Percentiles rank a stretch among this genome's conserved stretches.
phyloP scores from a whole-genome alignment of 2,113 vertebrate species.

The Parus major region DNA sequence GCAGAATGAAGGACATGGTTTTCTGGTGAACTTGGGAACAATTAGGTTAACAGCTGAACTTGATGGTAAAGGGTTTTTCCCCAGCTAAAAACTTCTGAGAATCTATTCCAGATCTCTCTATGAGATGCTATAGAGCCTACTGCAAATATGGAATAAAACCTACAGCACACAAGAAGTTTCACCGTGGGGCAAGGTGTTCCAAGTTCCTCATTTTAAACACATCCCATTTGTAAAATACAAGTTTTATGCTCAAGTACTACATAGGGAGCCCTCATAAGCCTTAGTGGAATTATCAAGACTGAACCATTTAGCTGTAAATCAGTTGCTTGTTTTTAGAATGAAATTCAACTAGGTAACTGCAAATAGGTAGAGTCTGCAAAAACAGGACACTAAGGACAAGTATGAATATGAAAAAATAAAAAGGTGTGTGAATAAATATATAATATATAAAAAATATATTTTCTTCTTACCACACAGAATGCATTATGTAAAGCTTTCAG shows the following conservation, averaged over 20 bases:
- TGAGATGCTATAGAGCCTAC: background rate
- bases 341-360: background rate
- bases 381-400: background rate
- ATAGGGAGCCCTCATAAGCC: background rate
- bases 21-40: background rate
- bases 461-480: background rate
- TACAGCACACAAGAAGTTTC: background rate
- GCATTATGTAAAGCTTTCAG: background rate
- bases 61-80: background rate
- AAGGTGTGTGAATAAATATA: background rate
- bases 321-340: background rate
- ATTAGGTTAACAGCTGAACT: background rate
- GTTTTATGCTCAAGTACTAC: background rate
- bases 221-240: background rate
- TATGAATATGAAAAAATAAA: background rate
- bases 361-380: background rate
- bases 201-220: background rate
- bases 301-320: background rate
- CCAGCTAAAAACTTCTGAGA: background rate
- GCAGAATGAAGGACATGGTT: background rate
- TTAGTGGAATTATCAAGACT: background rate
- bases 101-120: rapidly evolving
- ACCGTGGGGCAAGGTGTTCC: rapidly evolving
- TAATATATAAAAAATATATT: background rate
- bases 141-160: rapidly evolving